Base-by-base conservation (phyloP, 2,888 invertebrate genomes). In the Cosmia trapezina region DNA sequence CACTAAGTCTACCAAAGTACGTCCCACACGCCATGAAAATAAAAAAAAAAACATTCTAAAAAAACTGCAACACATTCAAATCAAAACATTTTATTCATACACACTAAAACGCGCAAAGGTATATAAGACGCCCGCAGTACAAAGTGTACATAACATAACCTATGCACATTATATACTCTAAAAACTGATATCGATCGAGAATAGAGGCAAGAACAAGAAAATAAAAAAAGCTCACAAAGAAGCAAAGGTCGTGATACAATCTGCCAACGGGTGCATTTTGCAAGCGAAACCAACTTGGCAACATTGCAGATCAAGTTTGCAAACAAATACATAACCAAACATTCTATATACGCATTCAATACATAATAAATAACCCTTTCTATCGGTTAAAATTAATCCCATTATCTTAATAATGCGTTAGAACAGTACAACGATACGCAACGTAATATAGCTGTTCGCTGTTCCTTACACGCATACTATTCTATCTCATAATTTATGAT, bases 321-420 rank as follows among this genome's bases (percentile, higher is more conserved):
- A 90, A 91, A 90, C 88, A 91, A 89, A 92, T 88, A 89, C 88
- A 89, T 90, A 92, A 89, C 89, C 89, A 89, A 90, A 89, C 87
- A 88, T 83, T 80, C 76, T 82, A 86, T 80, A 83, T 41, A 81
- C 70, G 76, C 73, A 79, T 84, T 82, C 84, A 89, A 89, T 88
- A 87, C 80, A 84, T 88, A 89, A 83, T 81, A 81, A 83, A 88
- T 85, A 82, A 86, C 81, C 87, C 86, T 86, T 84, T 86, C 81
- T 76, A 80, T 79, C 86, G 71, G 80, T 82, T 80, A 90, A 89
- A 89, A 88, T 89, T 86, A 90, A 87, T 85, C 82, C 71, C 73
- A 81, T 80, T 78, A 83, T 81, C 83, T 79, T 81, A 86, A 74
- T 80, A 82, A 84, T 84, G 81, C 78, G 90, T 86, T 81, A 89